These are phyloP conservation scores for Sitodiplosis mosellana DNA, from an alignment of 1,140 invertebrate species.

Conservation along the genomic window DNA sequence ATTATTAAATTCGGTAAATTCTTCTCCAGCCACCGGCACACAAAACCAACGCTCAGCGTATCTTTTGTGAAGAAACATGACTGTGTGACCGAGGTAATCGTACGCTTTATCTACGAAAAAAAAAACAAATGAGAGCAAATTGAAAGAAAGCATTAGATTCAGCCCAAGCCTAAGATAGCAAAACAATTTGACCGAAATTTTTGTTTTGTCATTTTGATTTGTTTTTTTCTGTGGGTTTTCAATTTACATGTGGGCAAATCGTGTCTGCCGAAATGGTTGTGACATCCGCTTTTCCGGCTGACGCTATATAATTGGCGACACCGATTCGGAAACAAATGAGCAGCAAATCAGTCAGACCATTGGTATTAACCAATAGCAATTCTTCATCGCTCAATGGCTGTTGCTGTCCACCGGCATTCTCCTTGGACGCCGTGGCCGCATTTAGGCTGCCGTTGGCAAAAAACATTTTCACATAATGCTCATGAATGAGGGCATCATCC, in stretches of 20 bases:
- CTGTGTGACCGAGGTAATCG: constrained; percentile 45
- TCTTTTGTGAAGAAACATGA: constrained; percentile 66
- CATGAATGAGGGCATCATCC: constrained; percentile 40
- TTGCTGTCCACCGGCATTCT: not conserved
- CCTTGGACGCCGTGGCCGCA: constrained; percentile 12
- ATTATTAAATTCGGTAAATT: constrained; percentile 55
- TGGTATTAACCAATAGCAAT: constrained; percentile 12
- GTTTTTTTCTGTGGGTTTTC: no score
- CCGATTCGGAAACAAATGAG: constrained; percentile 54
- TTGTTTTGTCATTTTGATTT: no score
- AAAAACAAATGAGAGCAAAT: not conserved
- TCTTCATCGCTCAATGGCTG: not conserved
- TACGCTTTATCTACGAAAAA: constrained; percentile 35
- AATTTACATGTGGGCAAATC: not conserved
- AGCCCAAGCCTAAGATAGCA: not conserved
- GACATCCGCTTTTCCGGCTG: constrained; percentile 12
- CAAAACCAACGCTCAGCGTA: constrained; percentile 47
- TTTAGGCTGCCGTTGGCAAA: constrained; percentile 25
- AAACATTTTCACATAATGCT: constrained; percentile 47
- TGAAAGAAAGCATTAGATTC: not conserved
- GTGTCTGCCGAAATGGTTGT: not conserved
- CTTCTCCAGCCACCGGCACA: constrained; percentile 59
- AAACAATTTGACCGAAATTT: not conserved
- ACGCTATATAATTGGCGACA: constrained; percentile 49
- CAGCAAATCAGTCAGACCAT: constrained; percentile 39